These are phyloP conservation scores for Castor canadensis DNA, from an alignment of 2,113 vertebrate genomes.

Conservation along the genomic window DNA sequence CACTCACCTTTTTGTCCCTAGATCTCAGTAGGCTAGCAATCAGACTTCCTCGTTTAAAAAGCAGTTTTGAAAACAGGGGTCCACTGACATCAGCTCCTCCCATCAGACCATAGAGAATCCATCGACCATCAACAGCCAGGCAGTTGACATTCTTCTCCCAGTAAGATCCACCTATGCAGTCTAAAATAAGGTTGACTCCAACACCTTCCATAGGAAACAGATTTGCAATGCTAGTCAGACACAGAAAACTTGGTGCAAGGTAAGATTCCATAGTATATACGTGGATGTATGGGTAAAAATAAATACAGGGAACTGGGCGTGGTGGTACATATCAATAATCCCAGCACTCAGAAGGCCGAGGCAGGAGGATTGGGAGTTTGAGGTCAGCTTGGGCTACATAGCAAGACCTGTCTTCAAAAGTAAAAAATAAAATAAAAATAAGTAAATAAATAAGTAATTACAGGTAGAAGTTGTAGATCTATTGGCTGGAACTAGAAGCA, in stretches of 20 bases:
- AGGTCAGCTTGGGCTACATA: background rate
- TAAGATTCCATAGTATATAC: background rate
- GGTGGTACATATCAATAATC: background rate
- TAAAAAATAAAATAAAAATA: too few relatives aligned
- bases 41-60: slow-evolving; percentile 88
- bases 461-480: background rate
- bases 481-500: background rate
- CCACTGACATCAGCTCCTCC: slow-evolving; percentile 85
- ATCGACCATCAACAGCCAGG: slow-evolving; percentile 87
- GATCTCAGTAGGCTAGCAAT: slow-evolving; percentile 87
- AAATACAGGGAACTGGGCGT: background rate
- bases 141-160: slow-evolving; percentile 91
- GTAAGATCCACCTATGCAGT: slow-evolving; percentile 87
- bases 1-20: slow-evolving; percentile 85
- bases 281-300: background rate
- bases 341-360: background rate
- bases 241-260: slow-evolving; percentile 8
- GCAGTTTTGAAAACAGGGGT: slow-evolving; percentile 87
- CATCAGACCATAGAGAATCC: slow-evolving; percentile 91
- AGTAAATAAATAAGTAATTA: too few relatives aligned
- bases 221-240: background rate
- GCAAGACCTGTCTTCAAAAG: background rate
- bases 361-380: background rate
- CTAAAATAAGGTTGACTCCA: slow-evolving; percentile 90
- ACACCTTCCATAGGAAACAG: slow-evolving; percentile 81